phyloP scores from a whole-genome alignment of 2,888 invertebrate genomes.

The Hymenopus coronatus region DNA sequence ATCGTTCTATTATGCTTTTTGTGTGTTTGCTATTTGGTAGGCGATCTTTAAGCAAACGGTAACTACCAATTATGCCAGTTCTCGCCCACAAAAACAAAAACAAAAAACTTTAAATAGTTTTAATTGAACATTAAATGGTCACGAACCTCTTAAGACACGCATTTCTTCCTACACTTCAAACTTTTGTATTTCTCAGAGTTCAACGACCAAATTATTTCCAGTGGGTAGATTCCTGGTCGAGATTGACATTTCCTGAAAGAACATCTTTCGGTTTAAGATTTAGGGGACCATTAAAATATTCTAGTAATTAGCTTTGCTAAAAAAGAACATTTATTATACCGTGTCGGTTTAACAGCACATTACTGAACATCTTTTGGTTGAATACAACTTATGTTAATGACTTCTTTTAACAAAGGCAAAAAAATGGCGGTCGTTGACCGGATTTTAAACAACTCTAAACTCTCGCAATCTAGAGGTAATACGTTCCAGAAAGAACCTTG shows the following conservation, averaged over 20 bases:
- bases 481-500: no score
- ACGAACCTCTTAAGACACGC: neutral
- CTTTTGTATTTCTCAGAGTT: neutral
- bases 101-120: neutral
- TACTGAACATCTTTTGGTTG: neutral
- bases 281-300: neutral
- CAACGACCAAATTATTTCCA: neutral
- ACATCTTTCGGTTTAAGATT: neutral
- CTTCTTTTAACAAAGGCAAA: no score
- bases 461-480: no score
- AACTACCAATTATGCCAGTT: neutral
- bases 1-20: neutral
- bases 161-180: neutral
- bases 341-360: neutral
- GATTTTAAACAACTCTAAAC: no score
- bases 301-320: neutral
- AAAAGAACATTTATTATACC: neutral
- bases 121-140: neutral
- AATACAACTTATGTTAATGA: no score
- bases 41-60: neutral
- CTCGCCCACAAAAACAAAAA: neutral
- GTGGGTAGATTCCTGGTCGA: neutral
- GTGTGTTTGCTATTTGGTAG: neutral
- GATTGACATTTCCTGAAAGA: neutral
- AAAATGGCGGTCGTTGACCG: no score